Percentiles rank a stretch among this genome's conserved stretches.
phyloP scores from a whole-genome alignment of 2,797 vertebrate genomes.

The Hylomyscus alleni region DNA sequence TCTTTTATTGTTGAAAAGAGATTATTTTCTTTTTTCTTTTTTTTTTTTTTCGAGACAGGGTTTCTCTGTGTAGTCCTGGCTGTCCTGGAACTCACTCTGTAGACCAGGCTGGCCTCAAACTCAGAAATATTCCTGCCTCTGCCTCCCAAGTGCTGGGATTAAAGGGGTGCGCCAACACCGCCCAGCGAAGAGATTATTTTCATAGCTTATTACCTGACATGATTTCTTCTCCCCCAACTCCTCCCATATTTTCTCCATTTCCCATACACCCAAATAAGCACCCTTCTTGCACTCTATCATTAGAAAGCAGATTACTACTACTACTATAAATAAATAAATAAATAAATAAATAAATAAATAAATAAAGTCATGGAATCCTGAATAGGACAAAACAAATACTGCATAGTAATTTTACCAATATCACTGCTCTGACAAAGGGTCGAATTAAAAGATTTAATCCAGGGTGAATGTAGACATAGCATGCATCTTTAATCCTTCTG shows the following conservation, averaged over 20 bases:
- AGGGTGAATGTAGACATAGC: not conserved
- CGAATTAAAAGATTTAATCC: not conserved
- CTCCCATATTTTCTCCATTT: not conserved
- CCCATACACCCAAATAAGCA: not conserved
- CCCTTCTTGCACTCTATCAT: not conserved
- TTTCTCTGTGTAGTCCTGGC: too few relatives aligned
- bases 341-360: not conserved
- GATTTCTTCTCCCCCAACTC: not conserved
- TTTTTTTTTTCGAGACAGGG: too few relatives aligned
- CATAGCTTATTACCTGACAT: not conserved
- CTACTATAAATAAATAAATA: not conserved
- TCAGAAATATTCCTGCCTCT: too few relatives aligned
- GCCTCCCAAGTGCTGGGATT: too few relatives aligned
- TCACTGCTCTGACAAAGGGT: not conserved
- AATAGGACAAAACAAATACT: not conserved
- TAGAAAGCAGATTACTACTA: not conserved
- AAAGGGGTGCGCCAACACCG: too few relatives aligned
- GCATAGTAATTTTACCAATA: not conserved
- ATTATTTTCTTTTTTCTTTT: too few relatives aligned
- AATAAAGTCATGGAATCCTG: not conserved
- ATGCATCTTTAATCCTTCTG: not conserved
- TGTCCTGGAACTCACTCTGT: too few relatives aligned
- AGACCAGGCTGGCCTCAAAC: too few relatives aligned
- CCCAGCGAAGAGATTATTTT: not conserved
- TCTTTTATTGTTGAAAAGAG: not conserved